Evolutionary conservation across 2,888 invertebrate genomes (phyloP).

Genomic region (Drosophila lutescens): DNA sequence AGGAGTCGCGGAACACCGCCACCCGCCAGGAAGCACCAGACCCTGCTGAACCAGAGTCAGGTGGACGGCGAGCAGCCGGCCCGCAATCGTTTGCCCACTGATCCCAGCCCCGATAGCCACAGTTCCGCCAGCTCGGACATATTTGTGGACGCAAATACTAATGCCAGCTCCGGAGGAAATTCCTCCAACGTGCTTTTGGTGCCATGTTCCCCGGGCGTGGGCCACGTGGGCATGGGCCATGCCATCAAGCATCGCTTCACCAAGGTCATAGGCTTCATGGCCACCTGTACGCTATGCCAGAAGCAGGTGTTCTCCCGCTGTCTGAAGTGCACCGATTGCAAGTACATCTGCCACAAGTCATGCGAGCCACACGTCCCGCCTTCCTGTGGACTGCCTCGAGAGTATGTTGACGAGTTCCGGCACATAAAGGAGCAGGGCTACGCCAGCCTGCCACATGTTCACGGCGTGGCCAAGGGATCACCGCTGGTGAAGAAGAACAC

Average conservation of each 20-base stretch:
- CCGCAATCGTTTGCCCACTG: slow-evolving; percentile 83
- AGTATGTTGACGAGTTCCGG: slow-evolving; percentile 92
- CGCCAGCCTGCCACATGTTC: slow-evolving; percentile 43
- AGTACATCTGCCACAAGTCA: slow-evolving; percentile 90
- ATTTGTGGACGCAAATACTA: slow-evolving; percentile 70
- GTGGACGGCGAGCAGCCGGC: slow-evolving; percentile 67
- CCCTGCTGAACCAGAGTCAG: slow-evolving; percentile 83
- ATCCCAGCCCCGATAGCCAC: slow-evolving; percentile 84
- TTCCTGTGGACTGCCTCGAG: slow-evolving; percentile 95
- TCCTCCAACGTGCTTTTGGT: slow-evolving; percentile 84
- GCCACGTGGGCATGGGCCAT: slow-evolving; percentile 93
- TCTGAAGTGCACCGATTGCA: slow-evolving; percentile 97
- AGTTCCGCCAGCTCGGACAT: slow-evolving; percentile 82
- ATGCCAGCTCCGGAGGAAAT: slow-evolving; percentile 60
- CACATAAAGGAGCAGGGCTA: slow-evolving; percentile 86
- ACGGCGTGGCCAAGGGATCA: slow-evolving; percentile 82
- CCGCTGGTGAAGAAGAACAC: slow-evolving; percentile 78
- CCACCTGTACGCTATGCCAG: slow-evolving; percentile 95
- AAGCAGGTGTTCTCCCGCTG: slow-evolving; percentile 93
- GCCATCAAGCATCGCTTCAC: slow-evolving; percentile 95
- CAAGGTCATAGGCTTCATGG: slow-evolving; percentile 94
- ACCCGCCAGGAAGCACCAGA: slow-evolving; percentile 90
- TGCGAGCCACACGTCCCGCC: slow-evolving; percentile 96
- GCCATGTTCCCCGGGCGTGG: slow-evolving; percentile 90
- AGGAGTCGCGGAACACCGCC: slow-evolving; percentile 88